Conservation (phyloP, 2,888 invertebrate genomes). For the Heteromyza rotundicornis region DNA sequence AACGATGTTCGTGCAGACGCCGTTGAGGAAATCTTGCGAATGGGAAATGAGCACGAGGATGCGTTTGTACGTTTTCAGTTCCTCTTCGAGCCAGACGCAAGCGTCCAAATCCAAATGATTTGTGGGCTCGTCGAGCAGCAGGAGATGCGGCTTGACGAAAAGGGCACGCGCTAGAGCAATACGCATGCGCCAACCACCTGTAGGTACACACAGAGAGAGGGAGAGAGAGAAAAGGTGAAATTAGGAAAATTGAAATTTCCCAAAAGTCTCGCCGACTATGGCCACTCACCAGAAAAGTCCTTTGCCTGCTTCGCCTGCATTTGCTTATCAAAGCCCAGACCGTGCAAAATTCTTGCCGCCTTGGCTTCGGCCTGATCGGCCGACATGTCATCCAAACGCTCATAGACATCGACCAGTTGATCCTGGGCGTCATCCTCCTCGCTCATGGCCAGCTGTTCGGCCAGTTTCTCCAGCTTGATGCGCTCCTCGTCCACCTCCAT, state of each 20-base stretch:
- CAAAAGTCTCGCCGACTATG: neutral
- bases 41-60: slow-evolving; percentile 98
- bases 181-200: slow-evolving; percentile 97
- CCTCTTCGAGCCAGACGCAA: slow-evolving; percentile 99
- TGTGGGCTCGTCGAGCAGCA: slow-evolving; percentile 97
- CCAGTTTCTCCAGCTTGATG: slow-evolving; percentile 86
- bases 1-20: slow-evolving; percentile 95
- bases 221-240: neutral
- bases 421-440: slow-evolving; percentile 94
- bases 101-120: slow-evolving; percentile 99
- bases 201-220: too few species aligned
- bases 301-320: slow-evolving; percentile 88
- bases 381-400: slow-evolving; percentile 94
- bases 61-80: slow-evolving; percentile 94
- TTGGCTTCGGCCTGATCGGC: slow-evolving; percentile 94
- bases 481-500: slow-evolving; percentile 98
- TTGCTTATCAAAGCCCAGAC: slow-evolving; percentile 89
- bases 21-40: slow-evolving; percentile 99
- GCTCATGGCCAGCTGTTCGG: slow-evolving; percentile 85
- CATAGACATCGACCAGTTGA: slow-evolving; percentile 96
- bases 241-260: neutral
- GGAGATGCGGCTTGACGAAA: slow-evolving; percentile 95
- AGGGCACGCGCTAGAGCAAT: slow-evolving; percentile 96
- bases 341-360: slow-evolving; percentile 93
- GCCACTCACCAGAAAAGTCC: slow-evolving; percentile 73